Conservation (phyloP, 2,113 vertebrate genomes). For the Cygnus buccinator region DNA sequence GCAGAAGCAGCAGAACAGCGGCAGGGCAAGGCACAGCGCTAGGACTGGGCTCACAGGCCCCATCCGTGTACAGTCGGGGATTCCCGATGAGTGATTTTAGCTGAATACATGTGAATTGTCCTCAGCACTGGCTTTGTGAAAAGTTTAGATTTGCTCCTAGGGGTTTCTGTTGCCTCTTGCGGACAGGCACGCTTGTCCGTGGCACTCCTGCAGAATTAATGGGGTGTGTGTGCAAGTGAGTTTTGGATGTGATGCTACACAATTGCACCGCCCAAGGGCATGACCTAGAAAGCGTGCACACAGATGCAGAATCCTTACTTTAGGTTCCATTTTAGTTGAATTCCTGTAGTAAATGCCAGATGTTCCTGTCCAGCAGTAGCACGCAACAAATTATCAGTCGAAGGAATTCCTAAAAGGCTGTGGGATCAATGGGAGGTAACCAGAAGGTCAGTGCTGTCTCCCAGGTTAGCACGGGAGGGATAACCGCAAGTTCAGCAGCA, state of each 20-base stretch:
- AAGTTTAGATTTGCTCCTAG: background rate
- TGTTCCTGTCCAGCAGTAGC: background rate
- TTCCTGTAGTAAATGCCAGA: background rate
- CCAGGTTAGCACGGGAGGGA: background rate
- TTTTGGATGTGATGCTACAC: background rate
- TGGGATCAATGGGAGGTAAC: background rate
- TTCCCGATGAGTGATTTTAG: background rate
- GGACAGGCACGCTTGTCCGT: background rate
- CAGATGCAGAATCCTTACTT: background rate
- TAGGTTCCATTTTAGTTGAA: background rate
- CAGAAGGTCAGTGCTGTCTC: background rate
- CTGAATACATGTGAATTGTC: background rate
- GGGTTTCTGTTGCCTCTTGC: background rate
- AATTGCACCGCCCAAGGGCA: fast-evolving
- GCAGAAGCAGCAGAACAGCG: background rate
- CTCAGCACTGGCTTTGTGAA: background rate
- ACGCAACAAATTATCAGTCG: background rate
- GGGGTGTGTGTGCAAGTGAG: background rate
- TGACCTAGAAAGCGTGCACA: background rate
- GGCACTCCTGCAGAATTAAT: background rate
- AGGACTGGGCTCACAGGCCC: background rate
- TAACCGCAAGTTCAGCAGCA: background rate
- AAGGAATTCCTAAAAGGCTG: background rate
- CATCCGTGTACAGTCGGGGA: background rate
- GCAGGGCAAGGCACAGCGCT: background rate